Evolutionary conservation across 2,888 invertebrate genomes (phyloP).

Genomic region (Dorcus parallelipipedus): DNA sequence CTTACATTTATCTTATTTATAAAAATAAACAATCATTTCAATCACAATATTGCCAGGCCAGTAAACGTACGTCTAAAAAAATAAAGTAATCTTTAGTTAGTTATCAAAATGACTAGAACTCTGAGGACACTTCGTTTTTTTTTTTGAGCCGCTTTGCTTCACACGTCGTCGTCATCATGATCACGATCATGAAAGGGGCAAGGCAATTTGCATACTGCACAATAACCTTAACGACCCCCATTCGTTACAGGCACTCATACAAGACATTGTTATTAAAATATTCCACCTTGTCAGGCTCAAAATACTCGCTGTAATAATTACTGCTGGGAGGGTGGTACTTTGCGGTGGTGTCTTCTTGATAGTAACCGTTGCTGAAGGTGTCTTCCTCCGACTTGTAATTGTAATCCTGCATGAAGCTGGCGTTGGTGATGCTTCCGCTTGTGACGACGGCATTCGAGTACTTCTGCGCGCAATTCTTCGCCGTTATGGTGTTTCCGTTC

Average conservation of each 20-base stretch:
- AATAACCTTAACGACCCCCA: too few species aligned
- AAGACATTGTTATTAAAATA: constrained; percentile 32
- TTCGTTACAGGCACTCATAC: constrained; percentile 34
- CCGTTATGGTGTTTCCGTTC: constrained; percentile 68
- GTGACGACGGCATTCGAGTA: constrained; percentile 45
- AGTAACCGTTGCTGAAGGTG: constrained; percentile 3
- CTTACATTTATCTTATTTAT: too few species aligned
- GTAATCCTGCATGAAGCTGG: constrained; percentile 49
- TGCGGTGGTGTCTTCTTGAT: not conserved
- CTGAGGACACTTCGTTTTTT: too few species aligned
- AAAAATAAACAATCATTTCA: too few species aligned
- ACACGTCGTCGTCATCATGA: too few species aligned
- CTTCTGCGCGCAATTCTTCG: constrained; percentile 48
- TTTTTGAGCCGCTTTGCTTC: too few species aligned
- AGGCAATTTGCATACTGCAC: too few species aligned
- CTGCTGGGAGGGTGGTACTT: constrained; percentile 2
- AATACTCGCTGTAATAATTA: constrained; percentile 12
- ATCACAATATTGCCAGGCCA: too few species aligned
- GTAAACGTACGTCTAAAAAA: too few species aligned
- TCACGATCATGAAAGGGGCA: too few species aligned
- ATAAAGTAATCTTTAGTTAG: too few species aligned
- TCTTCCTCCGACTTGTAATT: constrained; percentile 21
- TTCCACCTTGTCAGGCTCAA: constrained; percentile 24
- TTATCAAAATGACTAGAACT: too few species aligned
- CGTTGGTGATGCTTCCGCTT: constrained; percentile 47